Evolutionary conservation across 2,113 vertebrate genomes (phyloP), one percentile per base, ranked within the genome.

Genomic region (Urocitellus parryii): DNA sequence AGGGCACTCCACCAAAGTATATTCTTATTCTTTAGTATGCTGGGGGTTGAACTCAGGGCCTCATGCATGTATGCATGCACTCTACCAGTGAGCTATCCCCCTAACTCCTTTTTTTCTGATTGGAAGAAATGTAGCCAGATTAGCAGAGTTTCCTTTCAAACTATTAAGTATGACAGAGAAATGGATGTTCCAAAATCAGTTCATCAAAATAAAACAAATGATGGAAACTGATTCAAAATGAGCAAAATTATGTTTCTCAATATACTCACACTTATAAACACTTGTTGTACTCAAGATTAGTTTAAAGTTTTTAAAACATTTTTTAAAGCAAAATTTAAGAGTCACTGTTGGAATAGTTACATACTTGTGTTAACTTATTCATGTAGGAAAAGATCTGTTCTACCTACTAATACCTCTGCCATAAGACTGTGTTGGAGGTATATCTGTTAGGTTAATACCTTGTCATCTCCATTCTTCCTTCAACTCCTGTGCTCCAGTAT

Each of bases 291-390:
- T 90, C 22, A 24, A 42, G 10, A 51, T 3, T n/a, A 81, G 24
- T 56, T 63, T 18, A n/a, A 34, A 45, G 34, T 58, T 91, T 65
- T 84, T 11, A 8, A 7, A 22, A 58, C 4, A 24, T 27, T 63
- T 63, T 63, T 63, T 63, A 27, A 89, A 88, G 68, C 65, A 92
- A 63, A 88, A 83, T 53, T 73, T 84, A 94, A 67, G 63, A 70
- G 20, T 29, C 4, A 96, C 16, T 6, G 10, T 0, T 67, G 68
- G 45, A 93, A 32, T 37, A 84, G 27, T 39, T 77, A 92, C 9
- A 12, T 1, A 83, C 13, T 12, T 61, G 58, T 51, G 8, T 39
- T 74, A 61, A 78, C 32, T 22, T 80, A 76, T 27, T 68, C 51
- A 72, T 88, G 37, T 25, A 92, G 29, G 24, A 81, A 58, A 94